phyloP scores from a whole-genome alignment of 1,140 invertebrate genomes.

The Drosophila ohnishii region DNA sequence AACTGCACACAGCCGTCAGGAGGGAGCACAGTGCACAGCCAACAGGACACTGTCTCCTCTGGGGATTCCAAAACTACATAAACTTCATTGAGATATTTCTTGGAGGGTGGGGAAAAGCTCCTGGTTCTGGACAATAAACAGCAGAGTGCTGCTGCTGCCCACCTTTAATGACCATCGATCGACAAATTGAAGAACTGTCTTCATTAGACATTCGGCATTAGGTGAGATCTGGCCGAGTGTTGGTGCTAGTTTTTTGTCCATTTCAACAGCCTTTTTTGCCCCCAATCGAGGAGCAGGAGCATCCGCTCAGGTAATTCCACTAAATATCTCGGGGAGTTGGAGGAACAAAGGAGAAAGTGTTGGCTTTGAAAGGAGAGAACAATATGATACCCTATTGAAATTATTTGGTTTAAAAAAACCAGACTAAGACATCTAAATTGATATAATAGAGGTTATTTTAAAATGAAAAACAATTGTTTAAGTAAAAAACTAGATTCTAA shows the following conservation, averaged over 20 bases:
- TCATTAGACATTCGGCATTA: constrained; percentile 58
- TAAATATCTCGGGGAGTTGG: constrained; percentile 25
- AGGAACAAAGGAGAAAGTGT: background rate
- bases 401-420: background rate
- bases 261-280: constrained; percentile 14
- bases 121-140: constrained; percentile 8
- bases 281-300: constrained; percentile 10
- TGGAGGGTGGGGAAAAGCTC: background rate
- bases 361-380: background rate
- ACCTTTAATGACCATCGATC: constrained; percentile 65
- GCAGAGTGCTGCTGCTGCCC: constrained; percentile 14
- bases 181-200: constrained; percentile 75
- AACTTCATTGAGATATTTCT: constrained; percentile 25
- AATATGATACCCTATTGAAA: background rate
- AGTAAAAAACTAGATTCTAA: background rate
- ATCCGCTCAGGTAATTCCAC: constrained; percentile 42
- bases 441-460: background rate
- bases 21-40: constrained; percentile 9
- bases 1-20: constrained; percentile 70
- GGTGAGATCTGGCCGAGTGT: constrained; percentile 29
- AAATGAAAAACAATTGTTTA: background rate
- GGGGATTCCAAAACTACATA: constrained; percentile 36
- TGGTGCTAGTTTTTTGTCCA: constrained; percentile 19
- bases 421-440: fast-evolving
- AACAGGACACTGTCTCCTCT: constrained; percentile 13